phyloP scores from a whole-genome alignment of 1,140 invertebrate genomes.

The Drosophila mojavensis region DNA sequence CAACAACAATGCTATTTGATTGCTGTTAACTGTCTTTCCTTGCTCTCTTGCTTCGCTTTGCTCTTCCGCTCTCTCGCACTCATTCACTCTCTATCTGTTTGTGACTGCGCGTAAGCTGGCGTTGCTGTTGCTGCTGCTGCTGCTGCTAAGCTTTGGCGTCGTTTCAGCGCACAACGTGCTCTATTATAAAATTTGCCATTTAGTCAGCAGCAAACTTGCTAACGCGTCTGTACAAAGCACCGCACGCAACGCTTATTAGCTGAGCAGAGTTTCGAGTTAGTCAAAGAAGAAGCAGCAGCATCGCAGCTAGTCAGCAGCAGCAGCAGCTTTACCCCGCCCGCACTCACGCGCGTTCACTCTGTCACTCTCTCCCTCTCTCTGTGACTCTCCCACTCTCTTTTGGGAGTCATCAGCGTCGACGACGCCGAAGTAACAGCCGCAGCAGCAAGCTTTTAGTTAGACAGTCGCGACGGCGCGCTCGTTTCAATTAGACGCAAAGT shows the following conservation, averaged over 20 bases:
- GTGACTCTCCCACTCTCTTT: slow-evolving; percentile 11
- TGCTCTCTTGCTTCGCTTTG: not conserved
- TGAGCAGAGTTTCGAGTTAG: slow-evolving; percentile 8
- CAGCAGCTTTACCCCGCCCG: slow-evolving; percentile 15
- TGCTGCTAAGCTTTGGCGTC: slow-evolving; percentile 27
- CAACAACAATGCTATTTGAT: slow-evolving; percentile 25
- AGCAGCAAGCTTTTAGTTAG: slow-evolving; percentile 47
- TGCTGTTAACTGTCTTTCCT: slow-evolving; percentile 41
- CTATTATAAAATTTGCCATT: slow-evolving; percentile 53
- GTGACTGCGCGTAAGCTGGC: slow-evolving; percentile 2
- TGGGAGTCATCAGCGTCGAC: slow-evolving; percentile 20
- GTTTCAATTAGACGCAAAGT: slow-evolving; percentile 67
- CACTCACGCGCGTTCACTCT: slow-evolving; percentile 1
- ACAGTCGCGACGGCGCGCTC: slow-evolving; percentile 78
- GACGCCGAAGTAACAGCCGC: slow-evolving; percentile 14
- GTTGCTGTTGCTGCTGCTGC: not conserved
- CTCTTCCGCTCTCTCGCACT: slow-evolving; percentile 4
- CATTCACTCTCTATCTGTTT: not conserved
- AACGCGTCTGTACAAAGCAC: slow-evolving; percentile 54
- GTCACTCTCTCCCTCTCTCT: slow-evolving; percentile 11
- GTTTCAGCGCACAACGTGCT: slow-evolving; percentile 27
- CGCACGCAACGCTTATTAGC: slow-evolving; percentile 14
- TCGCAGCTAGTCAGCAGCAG: slow-evolving; percentile 1
- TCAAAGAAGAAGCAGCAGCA: slow-evolving; percentile 2
- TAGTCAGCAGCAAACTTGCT: slow-evolving; percentile 69